Percentiles rank a stretch among this genome's conserved stretches.
Conservation (phyloP, 2,797 vertebrate species). For the Lacerta agilis region DNA sequence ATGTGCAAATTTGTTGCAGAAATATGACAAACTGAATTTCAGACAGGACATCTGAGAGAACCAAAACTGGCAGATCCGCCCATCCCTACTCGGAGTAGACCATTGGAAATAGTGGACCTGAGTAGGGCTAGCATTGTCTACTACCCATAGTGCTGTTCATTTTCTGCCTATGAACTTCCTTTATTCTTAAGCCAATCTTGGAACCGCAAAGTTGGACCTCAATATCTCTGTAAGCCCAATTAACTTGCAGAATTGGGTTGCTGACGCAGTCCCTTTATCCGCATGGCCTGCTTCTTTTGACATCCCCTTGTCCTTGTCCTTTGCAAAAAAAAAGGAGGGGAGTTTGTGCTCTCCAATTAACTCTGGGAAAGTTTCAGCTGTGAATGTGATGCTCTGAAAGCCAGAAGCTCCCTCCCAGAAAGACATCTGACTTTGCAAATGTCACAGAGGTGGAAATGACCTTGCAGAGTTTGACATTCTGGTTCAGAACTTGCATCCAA, state of each 20-base stretch:
- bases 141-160: no score
- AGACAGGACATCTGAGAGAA: no score
- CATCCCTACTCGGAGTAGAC: no score
- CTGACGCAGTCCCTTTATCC: conserved; percentile 27
- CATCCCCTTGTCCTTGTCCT: conserved; percentile 43
- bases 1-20: no score
- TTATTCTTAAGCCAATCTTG: not conserved
- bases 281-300: conserved; percentile 30
- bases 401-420: conserved; percentile 45
- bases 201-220: not conserved
- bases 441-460: no score
- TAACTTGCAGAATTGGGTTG: fast-evolving
- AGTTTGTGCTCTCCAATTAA: conserved; percentile 45
- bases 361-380: conserved; percentile 47
- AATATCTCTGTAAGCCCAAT: not conserved
- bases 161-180: no score
- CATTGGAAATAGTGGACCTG: no score
- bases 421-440: not conserved
- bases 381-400: not conserved
- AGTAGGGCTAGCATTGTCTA: no score
- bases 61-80: no score
- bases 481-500: no score
- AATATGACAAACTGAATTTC: no score
- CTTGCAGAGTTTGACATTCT: no score
- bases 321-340: conserved; percentile 38